Evolutionary conservation across 35 echinoderm and acorn worm species (phyloP), one percentile per base, ranked within the genome.

Genomic region (Diadema setosum): DNA sequence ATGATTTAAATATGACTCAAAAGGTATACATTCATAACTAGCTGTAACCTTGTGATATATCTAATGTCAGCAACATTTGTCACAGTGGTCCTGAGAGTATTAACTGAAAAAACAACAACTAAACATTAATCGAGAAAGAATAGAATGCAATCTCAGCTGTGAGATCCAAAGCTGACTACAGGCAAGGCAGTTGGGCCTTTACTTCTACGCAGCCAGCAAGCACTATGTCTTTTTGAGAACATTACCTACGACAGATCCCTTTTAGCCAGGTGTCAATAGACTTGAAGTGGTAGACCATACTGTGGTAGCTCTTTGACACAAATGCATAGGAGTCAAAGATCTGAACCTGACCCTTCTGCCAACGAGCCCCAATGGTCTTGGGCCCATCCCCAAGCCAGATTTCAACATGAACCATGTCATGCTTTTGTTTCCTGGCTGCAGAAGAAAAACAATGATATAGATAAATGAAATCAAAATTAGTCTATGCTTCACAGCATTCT

Each of bases 211-310:
- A n/a, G n/a, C n/a, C n/a, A n/a, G n/a, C n/a, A n/a, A n/a, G n/a
- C n/a, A n/a, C n/a, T n/a, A n/a, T n/a, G n/a, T n/a, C n/a, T n/a
- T n/a, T n/a, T n/a, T n/a, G n/a, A n/a, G n/a, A n/a, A n/a, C n/a
- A n/a, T n/a, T 91, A 94, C 92, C 92, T 95, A 90, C 67, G 94
- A 44, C 96, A 99, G 16, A 95, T 86, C 1, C 96, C 93, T 46
- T 91, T 92, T 36, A 99, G 84, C 96, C 96, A 99, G 4, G 93
- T 99, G 65, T 99, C 93, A 58, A 99, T 99, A 0, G 96, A 99
- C 48, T 91, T 89, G 82, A 99, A 99, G 64, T 99, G 87, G 64
- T 99, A 99, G 73, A 86, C 82, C 96, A 99, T 99, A 40, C 90
- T 99, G 73, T 99, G 93, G 59, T 99, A 99, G 55, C 92, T 95